Evolutionary conservation across 2,113 vertebrate species (phyloP).

Genomic region (Engraulis encrasicolus): DNA sequence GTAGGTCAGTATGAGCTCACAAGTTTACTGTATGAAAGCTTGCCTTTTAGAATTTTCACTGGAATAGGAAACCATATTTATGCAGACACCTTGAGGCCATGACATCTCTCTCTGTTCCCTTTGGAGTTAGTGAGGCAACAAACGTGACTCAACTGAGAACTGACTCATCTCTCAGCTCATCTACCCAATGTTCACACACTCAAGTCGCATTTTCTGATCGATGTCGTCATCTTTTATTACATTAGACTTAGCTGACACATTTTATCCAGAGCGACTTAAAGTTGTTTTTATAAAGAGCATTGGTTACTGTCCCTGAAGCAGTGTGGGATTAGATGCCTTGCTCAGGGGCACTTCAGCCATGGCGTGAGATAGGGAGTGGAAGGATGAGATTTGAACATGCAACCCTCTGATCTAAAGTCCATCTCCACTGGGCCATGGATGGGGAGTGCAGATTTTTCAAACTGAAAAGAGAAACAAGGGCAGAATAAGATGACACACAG

Average conservation of each 20-base stretch:
- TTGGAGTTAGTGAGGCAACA: not conserved
- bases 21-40: not conserved
- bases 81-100: not conserved
- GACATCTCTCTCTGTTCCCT: not conserved
- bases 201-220: conserved; percentile 66
- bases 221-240: conserved; percentile 57
- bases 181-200: not conserved
- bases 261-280: too few relatives aligned
- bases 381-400: too few relatives aligned
- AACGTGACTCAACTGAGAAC: not conserved
- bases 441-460: too few relatives aligned
- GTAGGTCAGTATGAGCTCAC: not conserved
- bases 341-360: too few relatives aligned
- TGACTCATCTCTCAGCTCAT: not conserved
- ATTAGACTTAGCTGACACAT: too few relatives aligned
- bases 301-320: too few relatives aligned
- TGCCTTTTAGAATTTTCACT: not conserved
- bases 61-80: not conserved
- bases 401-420: too few relatives aligned
- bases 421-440: too few relatives aligned
- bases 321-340: too few relatives aligned
- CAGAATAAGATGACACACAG: not conserved
- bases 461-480: conserved; percentile 47
- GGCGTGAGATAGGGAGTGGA: too few relatives aligned
- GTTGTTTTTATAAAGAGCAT: too few relatives aligned